Conservation (phyloP, 2,888 invertebrate genomes). For the Paralinhomoeus sp. region DNA sequence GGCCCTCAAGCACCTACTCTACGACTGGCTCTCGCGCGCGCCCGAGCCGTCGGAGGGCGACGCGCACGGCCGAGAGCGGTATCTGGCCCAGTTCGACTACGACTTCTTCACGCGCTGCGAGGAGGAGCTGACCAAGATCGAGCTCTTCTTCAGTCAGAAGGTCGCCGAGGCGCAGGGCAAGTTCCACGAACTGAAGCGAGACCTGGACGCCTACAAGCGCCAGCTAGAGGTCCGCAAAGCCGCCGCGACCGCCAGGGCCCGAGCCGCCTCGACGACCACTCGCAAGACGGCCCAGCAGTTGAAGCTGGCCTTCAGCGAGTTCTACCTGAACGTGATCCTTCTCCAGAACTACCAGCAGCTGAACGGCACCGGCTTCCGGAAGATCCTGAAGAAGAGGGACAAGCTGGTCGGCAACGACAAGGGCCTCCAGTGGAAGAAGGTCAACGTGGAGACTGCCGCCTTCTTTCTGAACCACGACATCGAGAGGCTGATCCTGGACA, state of each 20-base stretch:
- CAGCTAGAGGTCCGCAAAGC: too few species aligned
- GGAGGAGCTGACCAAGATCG: slow-evolving; percentile 80
- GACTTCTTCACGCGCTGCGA: slow-evolving; percentile 71
- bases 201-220: slow-evolving; percentile 28
- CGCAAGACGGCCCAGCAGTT: slow-evolving; percentile 72
- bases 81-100: slow-evolving; percentile 55
- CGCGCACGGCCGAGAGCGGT: slow-evolving; percentile 4
- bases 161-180: slow-evolving; percentile 87
- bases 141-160: slow-evolving; percentile 66
- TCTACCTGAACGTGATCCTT: slow-evolving; percentile 79
- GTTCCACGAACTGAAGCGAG: slow-evolving; percentile 65
- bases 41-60: slow-evolving; percentile 31
- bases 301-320: slow-evolving; percentile 92
- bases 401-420: slow-evolving; percentile 61
- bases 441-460: slow-evolving; percentile 71
- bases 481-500: slow-evolving; percentile 76
- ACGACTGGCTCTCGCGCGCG: slow-evolving; percentile 66
- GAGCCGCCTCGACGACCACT: not conserved
- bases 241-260: not conserved
- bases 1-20: slow-evolving; percentile 83
- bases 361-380: slow-evolving; percentile 93
- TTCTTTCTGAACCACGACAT: slow-evolving; percentile 94
- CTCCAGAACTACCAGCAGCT: slow-evolving; percentile 74
- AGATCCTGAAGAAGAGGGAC: slow-evolving; percentile 96
- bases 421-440: slow-evolving; percentile 73